phyloP scores from a whole-genome alignment of 2,888 invertebrate species.

The Hypselothyrea guttata region DNA sequence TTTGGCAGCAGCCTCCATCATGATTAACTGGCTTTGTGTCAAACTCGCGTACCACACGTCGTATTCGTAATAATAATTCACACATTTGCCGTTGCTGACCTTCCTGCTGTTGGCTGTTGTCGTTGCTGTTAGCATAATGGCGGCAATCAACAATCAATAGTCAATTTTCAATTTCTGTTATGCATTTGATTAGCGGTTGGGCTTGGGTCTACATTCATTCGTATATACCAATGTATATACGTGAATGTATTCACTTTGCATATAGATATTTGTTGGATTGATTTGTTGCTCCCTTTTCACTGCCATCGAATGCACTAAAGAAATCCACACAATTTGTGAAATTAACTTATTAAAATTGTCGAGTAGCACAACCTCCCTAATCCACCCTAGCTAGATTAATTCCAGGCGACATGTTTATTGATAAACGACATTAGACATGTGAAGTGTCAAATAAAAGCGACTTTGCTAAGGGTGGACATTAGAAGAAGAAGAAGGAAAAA shows the following conservation, averaged over 20 bases:
- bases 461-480: too few species aligned
- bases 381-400: too few species aligned
- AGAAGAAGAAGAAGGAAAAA: too few species aligned
- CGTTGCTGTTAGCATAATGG: slow-evolving; percentile 20
- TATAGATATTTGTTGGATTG: slow-evolving; percentile 29
- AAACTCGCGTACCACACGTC: slow-evolving; percentile 31
- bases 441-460: too few species aligned
- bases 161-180: slow-evolving; percentile 60
- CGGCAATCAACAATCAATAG: slow-evolving; percentile 67
- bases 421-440: slow-evolving; percentile 42
- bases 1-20: background rate
- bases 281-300: slow-evolving; percentile 50
- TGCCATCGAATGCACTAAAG: slow-evolving; percentile 32
- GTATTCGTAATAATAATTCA: slow-evolving; percentile 60
- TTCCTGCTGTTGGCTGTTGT: slow-evolving; percentile 17
- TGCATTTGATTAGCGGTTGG: slow-evolving; percentile 59
- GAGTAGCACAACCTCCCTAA: background rate
- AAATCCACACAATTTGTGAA: slow-evolving; percentile 64
- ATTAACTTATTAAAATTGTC: slow-evolving; percentile 67
- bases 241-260: slow-evolving; percentile 6
- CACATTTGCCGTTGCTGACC: slow-evolving; percentile 28
- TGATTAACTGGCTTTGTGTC: slow-evolving; percentile 34
- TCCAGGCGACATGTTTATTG: slow-evolving; percentile 15
- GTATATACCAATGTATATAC: background rate
- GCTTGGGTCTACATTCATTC: background rate